A percentile compares a stretch with the other conserved stretches of the same genome.
phyloP scores from a whole-genome alignment of 2,888 invertebrate genomes.

The Hylaea fasciaria region DNA sequence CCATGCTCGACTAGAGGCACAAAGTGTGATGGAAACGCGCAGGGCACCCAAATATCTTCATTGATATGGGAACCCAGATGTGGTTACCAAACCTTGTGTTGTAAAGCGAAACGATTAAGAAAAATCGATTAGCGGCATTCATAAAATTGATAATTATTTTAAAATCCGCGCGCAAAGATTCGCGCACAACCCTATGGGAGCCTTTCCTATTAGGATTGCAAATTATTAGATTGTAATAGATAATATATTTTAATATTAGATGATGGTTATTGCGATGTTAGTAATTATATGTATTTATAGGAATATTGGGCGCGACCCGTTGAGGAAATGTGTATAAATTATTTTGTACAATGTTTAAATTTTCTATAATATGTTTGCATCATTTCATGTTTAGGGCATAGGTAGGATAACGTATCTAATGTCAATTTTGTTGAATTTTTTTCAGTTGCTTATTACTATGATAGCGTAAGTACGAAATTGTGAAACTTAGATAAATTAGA shows the following conservation, averaged over 20 bases:
- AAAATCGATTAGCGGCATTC: conserved; percentile 13
- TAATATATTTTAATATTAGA: conserved; percentile 71
- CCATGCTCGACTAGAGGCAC: conserved; percentile 44
- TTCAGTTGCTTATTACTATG: conserved; percentile 77
- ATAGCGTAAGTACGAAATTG: conserved; percentile 69
- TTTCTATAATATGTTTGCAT: conserved; percentile 68
- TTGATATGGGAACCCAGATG: not conserved
- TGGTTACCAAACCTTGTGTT: conserved; percentile 29
- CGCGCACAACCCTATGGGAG: conserved; percentile 30
- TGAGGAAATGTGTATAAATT: conserved; percentile 71
- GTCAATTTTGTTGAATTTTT: conserved; percentile 71
- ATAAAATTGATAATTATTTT: conserved; percentile 21
- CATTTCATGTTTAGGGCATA: conserved; percentile 62
- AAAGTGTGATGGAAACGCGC: conserved; percentile 30
- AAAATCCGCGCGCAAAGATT: conserved; percentile 12
- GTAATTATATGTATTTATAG: conserved; percentile 59
- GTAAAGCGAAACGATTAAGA: conserved; percentile 21
- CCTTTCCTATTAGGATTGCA: conserved; percentile 30
- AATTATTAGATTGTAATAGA: conserved; percentile 62
- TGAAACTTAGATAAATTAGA: conserved; percentile 74
- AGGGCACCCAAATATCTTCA: not conserved
- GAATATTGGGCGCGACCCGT: conserved; percentile 47
- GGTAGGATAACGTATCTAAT: conserved; percentile 58
- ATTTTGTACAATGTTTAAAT: conserved; percentile 76
- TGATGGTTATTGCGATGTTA: conserved; percentile 62